Conservation (phyloP, 2,113 vertebrate species). For the Gallinago paraguaiae region DNA sequence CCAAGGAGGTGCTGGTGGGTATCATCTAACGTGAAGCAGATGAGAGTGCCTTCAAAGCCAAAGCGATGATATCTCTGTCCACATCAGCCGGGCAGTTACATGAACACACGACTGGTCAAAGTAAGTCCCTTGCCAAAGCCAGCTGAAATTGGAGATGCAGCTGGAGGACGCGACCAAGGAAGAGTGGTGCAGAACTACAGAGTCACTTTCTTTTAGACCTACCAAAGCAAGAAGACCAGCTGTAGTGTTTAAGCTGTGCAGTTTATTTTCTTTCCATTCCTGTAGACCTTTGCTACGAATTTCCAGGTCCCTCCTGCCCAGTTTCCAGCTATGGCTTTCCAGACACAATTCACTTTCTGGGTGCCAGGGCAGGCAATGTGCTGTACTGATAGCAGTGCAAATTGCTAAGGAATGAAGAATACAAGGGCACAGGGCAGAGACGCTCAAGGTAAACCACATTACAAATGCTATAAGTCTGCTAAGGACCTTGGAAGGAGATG, state of each 20-base stretch:
- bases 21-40: background rate
- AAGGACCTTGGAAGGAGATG: background rate
- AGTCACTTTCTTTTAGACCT: background rate
- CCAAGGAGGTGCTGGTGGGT: background rate
- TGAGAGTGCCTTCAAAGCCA: background rate
- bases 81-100: background rate
- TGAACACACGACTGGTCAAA: background rate
- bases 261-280: background rate
- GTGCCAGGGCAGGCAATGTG: background rate
- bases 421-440: background rate
- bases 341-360: background rate
- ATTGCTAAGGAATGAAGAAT: background rate
- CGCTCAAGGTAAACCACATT: background rate
- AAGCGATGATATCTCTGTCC: background rate
- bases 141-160: background rate
- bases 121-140: background rate
- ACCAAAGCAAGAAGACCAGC: background rate
- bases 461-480: background rate
- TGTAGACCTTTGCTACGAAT: background rate
- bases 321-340: background rate
- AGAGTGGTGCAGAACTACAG: background rate
- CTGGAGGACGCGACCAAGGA: background rate
- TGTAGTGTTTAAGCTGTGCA: background rate
- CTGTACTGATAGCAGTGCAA: background rate
- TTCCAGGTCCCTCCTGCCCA: background rate